Percentiles rank a stretch among this genome's conserved stretches.
These are phyloP conservation scores for Adelognathus sp. DNA, from an alignment of 2,888 invertebrate genomes.

Conservation along the genomic window DNA sequence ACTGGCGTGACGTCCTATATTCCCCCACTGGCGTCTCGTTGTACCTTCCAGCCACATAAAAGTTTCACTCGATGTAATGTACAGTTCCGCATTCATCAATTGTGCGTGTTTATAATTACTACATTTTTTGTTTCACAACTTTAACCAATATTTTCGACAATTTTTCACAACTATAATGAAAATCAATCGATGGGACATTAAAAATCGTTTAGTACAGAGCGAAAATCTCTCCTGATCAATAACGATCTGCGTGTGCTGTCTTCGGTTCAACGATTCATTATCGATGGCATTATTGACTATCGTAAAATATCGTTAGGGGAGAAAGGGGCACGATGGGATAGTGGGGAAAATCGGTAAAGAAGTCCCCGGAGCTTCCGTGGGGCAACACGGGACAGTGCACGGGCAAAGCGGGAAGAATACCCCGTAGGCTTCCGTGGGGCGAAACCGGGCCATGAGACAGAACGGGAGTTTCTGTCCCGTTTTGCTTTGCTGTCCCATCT, in stretches of 20 bases:
- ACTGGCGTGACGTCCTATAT: conserved; percentile 12
- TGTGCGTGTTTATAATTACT: background rate
- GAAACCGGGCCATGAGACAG: too few relatives aligned
- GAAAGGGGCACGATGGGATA: too few relatives aligned
- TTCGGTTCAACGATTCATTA: too few relatives aligned
- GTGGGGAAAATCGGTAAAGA: too few relatives aligned
- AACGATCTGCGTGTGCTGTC: too few relatives aligned
- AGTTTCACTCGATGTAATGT: conserved; percentile 25
- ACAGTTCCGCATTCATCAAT: background rate
- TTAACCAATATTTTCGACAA: background rate
- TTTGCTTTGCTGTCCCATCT: background rate
- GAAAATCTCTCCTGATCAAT: too few relatives aligned
- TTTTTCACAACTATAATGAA: background rate
- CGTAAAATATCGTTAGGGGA: too few relatives aligned
- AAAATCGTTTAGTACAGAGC: background rate
- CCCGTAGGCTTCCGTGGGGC: too few relatives aligned
- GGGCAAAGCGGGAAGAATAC: too few relatives aligned
- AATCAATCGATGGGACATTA: background rate
- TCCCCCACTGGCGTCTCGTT: background rate
- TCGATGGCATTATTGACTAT: background rate
- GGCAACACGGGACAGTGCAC: too few relatives aligned
- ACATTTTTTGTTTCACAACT: background rate
- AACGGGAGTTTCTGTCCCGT: too few relatives aligned
- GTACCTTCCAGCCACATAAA: background rate
- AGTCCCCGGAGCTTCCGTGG: too few relatives aligned